Evolutionary conservation across 2,113 vertebrate genomes (phyloP), one percentile per base, ranked within the genome.

Genomic region (Tricholaema leucomelas): DNA sequence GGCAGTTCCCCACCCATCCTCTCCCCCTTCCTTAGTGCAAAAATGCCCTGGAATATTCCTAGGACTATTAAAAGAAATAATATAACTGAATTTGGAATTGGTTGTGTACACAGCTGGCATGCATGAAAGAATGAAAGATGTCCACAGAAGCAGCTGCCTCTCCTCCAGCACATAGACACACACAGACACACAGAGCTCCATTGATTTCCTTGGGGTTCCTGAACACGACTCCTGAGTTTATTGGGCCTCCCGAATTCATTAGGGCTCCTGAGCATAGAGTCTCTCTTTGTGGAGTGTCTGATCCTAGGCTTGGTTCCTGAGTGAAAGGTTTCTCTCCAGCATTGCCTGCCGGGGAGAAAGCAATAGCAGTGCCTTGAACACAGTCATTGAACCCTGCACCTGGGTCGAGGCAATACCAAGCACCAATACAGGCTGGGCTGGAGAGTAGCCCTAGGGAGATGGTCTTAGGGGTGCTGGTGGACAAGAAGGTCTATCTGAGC

Each of bases 81-180:
- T 69, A 81, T 59, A 84, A 95, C 83, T 65, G 27, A 48, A 67
- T 85, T 80, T 76, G 58, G 42, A 91, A 80, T 93, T 87, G 38
- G 82, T 82, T 70, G 42, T 91, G 65, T 90, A 94, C 85, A 83
- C 64, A 91, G 82, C 79, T 87, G 90, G 44, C 42, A 10, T 63
- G 67, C 85, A 40, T 71, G 65, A 91, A 91, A 89, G 58, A 93
- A 91, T 73, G 36, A 89, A 89, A 81, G 52, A 60, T 66, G 64
- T 59, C 56, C 64, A 67, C 23, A 44, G 46, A 89, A 87, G 52
- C 56, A 70, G 7, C 46, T 92, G 42, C 23, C 25, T 87, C 64
- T 78, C 58, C 60, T 82, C 52, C 58, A 67, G 28, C 38, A 77
- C 35, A 84, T 23, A 81, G 40, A 24, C 27, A 25, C 48, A 46